Evolutionary conservation across 2,797 vertebrate species (phyloP).

Genomic region (Myotis myotis): DNA sequence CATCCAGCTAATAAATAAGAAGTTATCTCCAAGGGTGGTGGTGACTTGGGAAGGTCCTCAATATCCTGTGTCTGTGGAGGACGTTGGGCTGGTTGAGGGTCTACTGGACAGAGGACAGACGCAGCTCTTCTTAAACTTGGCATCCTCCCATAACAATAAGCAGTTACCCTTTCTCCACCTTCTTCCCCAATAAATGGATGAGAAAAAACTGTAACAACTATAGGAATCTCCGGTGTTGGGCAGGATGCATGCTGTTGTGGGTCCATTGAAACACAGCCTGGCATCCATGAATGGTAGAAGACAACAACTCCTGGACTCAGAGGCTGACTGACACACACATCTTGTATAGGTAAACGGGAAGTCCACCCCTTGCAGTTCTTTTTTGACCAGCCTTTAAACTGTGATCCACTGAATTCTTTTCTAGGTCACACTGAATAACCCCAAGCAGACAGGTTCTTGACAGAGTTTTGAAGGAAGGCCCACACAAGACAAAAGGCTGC

Average conservation of each 20-base stretch:
- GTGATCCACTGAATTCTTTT: slow-evolving; percentile 30
- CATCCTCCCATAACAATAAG: slow-evolving; percentile 7
- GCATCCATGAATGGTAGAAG: background rate
- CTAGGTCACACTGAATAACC: slow-evolving; percentile 4
- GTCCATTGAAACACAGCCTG: background rate
- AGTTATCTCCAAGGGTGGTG: background rate
- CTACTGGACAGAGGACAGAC: background rate
- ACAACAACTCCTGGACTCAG: background rate
- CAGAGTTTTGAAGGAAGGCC: slow-evolving; percentile 63
- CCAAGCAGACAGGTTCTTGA: slow-evolving; percentile 34
- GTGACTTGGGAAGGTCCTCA: slow-evolving; percentile 8
- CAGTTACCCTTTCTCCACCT: background rate
- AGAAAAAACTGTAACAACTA: background rate
- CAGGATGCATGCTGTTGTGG: background rate
- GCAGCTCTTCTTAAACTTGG: background rate
- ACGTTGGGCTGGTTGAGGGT: background rate
- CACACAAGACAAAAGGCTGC: background rate
- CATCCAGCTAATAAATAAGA: slow-evolving; percentile 70
- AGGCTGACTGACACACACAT: background rate
- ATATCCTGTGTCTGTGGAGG: background rate
- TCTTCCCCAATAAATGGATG: background rate
- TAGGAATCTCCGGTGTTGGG: background rate
- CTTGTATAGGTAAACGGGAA: slow-evolving; percentile 38
- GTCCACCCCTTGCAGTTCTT: slow-evolving; percentile 13
- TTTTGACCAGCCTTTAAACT: background rate